A percentile compares a stretch with the other conserved stretches of the same genome.
Conservation (phyloP, 2,888 invertebrate genomes). For the Zele albiditarsus region DNA sequence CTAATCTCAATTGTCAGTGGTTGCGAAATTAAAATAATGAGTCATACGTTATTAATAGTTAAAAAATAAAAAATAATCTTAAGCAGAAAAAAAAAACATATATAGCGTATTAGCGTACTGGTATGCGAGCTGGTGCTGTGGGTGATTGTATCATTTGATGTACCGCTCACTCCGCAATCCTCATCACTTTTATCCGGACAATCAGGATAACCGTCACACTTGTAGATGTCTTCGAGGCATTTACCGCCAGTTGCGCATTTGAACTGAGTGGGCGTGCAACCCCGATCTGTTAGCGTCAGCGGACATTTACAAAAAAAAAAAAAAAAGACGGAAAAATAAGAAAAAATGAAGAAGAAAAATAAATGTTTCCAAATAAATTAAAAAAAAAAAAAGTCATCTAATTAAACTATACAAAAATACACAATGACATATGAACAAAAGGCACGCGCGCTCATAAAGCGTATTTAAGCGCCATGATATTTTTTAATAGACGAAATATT, state of each 20-base stretch:
- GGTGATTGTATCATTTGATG: slow-evolving; percentile 63
- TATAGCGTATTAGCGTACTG: slow-evolving; percentile 64
- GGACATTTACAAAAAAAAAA: slow-evolving; percentile 37
- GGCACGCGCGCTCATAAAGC: slow-evolving; percentile 9
- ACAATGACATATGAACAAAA: not conserved
- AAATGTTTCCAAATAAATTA: not conserved
- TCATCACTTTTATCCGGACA: slow-evolving; percentile 77
- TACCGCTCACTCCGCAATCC: slow-evolving; percentile 62
- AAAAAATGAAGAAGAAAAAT: slow-evolving; percentile 21
- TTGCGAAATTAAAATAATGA: too few relatives aligned
- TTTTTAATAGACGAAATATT: not conserved
- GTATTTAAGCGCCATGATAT: not conserved
- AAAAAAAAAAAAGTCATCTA: not conserved
- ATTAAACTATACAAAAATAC: not conserved
- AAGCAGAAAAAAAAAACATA: not conserved
- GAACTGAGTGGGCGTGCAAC: slow-evolving; percentile 75
- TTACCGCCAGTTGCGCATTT: slow-evolving; percentile 74
- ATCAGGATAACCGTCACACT: slow-evolving; percentile 76
- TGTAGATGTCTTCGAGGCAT: slow-evolving; percentile 73
- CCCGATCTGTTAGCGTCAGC: slow-evolving; percentile 65
- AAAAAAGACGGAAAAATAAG: slow-evolving; percentile 25
- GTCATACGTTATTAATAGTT: too few relatives aligned
- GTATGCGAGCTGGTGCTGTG: slow-evolving; percentile 60
- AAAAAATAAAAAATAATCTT: slow-evolving; percentile 17
- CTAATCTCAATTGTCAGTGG: too few relatives aligned